Evolutionary conservation across 2,888 invertebrate species (phyloP).

Genomic region (Catonia carolina): DNA sequence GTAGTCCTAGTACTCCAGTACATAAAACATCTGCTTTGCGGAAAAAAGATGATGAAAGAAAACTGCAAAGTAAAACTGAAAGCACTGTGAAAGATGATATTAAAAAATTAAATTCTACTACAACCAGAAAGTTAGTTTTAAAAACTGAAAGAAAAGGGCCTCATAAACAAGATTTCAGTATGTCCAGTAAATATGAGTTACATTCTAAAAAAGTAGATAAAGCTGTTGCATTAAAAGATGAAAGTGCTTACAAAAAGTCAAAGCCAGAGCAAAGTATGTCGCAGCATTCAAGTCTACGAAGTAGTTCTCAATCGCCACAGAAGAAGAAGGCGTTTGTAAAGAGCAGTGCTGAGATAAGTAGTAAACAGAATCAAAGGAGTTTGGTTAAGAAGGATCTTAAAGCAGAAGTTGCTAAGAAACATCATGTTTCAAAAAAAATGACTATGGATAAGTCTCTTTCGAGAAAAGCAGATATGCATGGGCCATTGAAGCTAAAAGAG

Average conservation of each 20-base stretch:
- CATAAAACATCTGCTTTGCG: not conserved
- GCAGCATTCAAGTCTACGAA: too few relatives aligned
- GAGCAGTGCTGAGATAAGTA: too few relatives aligned
- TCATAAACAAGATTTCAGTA: not conserved
- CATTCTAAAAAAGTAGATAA: conserved; percentile 1
- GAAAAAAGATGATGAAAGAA: too few relatives aligned
- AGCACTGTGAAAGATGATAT: too few relatives aligned
- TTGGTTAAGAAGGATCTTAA: not conserved
- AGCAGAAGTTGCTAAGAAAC: not conserved
- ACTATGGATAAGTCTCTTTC: conserved; percentile 20
- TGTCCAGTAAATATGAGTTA: not conserved
- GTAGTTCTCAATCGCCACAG: too few relatives aligned
- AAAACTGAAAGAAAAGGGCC: not conserved
- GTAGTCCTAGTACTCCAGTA: conserved; percentile 2
- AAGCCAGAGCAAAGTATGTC: too few relatives aligned
- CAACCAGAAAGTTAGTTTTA: too few relatives aligned
- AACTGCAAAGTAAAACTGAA: too few relatives aligned
- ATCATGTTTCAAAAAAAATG: not conserved
- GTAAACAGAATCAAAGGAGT: too few relatives aligned
- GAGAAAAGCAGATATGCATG: conserved; percentile 21
- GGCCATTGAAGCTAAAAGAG: not conserved
- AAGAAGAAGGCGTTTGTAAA: too few relatives aligned
- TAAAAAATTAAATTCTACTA: too few relatives aligned
- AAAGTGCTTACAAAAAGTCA: not conserved
- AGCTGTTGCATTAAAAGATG: not conserved